Conservation (phyloP, 2,113 vertebrate genomes). For the Myotis yumanensis region DNA sequence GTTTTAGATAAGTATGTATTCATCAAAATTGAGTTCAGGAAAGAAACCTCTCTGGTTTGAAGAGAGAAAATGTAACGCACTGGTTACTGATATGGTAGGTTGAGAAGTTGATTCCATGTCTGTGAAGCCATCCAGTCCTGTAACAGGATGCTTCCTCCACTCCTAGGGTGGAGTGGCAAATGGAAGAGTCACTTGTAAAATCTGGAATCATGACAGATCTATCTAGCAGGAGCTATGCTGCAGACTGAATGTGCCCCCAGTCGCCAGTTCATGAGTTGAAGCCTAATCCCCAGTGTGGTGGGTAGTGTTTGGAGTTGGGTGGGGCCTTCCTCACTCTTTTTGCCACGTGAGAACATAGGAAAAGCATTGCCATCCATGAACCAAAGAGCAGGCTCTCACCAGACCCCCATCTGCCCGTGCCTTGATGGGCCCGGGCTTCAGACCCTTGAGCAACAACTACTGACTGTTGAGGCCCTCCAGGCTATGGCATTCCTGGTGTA, state of each 20-base stretch:
- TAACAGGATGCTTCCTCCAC: not conserved
- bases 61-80: not conserved
- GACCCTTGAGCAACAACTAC: not conserved
- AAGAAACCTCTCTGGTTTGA: not conserved
- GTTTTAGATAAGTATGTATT: not conserved
- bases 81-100: not conserved
- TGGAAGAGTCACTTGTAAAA: not conserved
- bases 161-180: not conserved
- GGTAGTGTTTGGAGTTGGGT: not conserved
- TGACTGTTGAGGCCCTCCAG: not conserved
- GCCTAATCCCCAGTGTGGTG: not conserved
- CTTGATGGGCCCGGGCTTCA: not conserved
- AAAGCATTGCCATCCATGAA: not conserved
- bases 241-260: not conserved
- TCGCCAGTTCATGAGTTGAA: not conserved
- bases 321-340: not conserved
- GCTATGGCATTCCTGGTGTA: not conserved
- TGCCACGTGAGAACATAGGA: not conserved
- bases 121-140: not conserved
- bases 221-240: not conserved
- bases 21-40: not conserved
- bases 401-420: not conserved
- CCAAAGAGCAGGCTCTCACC: not conserved
- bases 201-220: not conserved
- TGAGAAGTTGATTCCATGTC: not conserved